These are phyloP conservation scores for Rhynchonycteris naso DNA, from an alignment of 2,797 vertebrate species.

Conservation along the genomic window DNA sequence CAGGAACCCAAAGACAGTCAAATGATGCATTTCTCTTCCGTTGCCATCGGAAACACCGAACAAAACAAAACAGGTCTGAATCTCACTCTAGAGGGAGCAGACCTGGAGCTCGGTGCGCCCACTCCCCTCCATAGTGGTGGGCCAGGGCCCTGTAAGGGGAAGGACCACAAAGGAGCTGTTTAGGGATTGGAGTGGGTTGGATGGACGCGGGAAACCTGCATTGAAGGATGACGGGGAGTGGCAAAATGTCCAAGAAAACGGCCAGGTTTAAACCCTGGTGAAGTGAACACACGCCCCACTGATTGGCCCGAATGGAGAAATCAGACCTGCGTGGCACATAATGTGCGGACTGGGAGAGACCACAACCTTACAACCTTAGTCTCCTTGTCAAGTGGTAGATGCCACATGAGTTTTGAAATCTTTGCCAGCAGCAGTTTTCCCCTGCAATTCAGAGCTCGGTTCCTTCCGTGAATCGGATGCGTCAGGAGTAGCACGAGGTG, in stretches of 20 bases:
- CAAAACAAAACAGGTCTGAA: background rate
- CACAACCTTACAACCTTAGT: background rate
- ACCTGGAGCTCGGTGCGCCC: background rate
- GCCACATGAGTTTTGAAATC: background rate
- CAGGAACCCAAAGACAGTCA: background rate
- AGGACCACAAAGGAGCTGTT: background rate
- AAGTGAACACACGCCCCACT: background rate
- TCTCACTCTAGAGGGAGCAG: accelerated
- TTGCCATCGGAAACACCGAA: background rate
- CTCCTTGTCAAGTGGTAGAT: background rate
- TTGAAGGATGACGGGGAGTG: background rate
- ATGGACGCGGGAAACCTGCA: background rate
- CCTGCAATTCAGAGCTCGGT: accelerated
- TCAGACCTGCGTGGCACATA: background rate
- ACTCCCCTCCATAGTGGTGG: accelerated
- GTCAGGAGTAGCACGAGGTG: accelerated
- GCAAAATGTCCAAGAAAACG: background rate
- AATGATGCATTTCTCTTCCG: background rate
- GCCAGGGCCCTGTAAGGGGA: background rate
- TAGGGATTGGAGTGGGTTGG: background rate
- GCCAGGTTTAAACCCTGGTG: background rate
- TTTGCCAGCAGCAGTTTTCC: background rate
- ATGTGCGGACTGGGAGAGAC: background rate
- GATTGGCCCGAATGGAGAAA: background rate
- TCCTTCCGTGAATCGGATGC: accelerated